Conservation (phyloP, 2,797 vertebrate genomes). For the Nannoperca obscura region DNA sequence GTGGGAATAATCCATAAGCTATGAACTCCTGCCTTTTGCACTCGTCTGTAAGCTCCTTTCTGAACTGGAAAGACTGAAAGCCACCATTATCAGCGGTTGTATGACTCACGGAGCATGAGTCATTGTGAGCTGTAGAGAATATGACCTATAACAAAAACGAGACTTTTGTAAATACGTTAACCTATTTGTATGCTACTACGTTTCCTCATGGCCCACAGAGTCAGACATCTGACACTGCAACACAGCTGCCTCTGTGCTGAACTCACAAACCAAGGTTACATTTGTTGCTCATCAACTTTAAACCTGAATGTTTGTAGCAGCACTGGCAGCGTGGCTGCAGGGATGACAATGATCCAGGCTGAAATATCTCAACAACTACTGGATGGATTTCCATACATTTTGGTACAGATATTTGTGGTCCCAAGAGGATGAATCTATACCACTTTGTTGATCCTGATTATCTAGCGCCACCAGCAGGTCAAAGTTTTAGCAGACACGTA, state of each 20-base stretch:
- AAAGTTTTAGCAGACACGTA: no score
- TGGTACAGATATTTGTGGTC: not conserved
- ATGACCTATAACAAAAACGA: constrained; percentile 51
- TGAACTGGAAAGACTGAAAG: constrained; percentile 40
- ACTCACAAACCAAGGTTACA: constrained; percentile 7
- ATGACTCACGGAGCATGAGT: constrained; percentile 59
- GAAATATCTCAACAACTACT: not conserved
- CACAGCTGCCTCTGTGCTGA: not conserved
- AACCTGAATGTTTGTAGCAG: not conserved
- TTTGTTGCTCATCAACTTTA: constrained; percentile 9
- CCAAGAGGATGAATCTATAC: not conserved
- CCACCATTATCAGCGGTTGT: constrained; percentile 55
- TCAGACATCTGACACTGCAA: constrained; percentile 7
- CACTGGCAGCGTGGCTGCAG: not conserved
- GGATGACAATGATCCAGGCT: not conserved
- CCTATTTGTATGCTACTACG: constrained; percentile 40
- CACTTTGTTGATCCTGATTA: not conserved
- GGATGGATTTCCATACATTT: not conserved
- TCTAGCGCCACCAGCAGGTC: not conserved
- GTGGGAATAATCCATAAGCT: constrained; percentile 57
- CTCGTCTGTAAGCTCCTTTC: constrained; percentile 47
- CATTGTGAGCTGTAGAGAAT: constrained; percentile 42
- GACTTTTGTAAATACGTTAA: constrained; percentile 62
- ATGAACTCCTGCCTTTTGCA: constrained; percentile 46
- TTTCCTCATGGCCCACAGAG: constrained; percentile 1